Percentiles rank a stretch among this genome's conserved stretches.
Conservation (phyloP, 2,888 invertebrate species). For the Limenitis arthemis region DNA sequence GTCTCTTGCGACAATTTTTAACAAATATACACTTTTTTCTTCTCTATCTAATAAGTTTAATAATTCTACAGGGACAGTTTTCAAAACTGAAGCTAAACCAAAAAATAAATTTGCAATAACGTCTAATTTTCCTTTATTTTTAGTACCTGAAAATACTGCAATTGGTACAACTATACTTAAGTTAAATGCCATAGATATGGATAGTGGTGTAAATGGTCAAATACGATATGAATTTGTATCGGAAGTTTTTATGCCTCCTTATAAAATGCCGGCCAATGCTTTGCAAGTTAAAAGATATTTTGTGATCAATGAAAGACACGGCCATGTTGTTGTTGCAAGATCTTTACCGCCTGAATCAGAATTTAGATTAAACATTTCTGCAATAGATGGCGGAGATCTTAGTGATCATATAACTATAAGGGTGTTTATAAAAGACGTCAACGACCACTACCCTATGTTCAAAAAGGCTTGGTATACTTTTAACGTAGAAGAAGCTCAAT, state of each 20-base stretch:
- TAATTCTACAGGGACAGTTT: constrained; percentile 38
- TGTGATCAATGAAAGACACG: constrained; percentile 81
- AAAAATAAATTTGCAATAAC: constrained; percentile 52
- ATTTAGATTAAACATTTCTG: constrained; percentile 82
- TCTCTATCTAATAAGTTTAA: no score
- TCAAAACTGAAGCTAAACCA: constrained; percentile 48
- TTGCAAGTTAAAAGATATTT: constrained; percentile 77
- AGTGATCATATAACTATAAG: constrained; percentile 79
- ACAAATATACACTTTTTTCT: no score
- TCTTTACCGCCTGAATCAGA: constrained; percentile 82
- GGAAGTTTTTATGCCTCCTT: constrained; percentile 76
- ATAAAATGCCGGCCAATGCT: constrained; percentile 48
- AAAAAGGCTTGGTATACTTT: constrained; percentile 88
- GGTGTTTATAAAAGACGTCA: constrained; percentile 83
- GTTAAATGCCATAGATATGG: constrained; percentile 80
- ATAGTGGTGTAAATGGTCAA: constrained; percentile 78
- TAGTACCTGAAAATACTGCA: constrained; percentile 79
- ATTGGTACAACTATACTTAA: constrained; percentile 80
- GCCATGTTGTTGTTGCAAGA: constrained; percentile 81
- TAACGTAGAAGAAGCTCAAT: constrained; percentile 84
- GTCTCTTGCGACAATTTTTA: no score
- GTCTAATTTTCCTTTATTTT: constrained; percentile 71
- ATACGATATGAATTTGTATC: constrained; percentile 80
- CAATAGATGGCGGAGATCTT: constrained; percentile 82
- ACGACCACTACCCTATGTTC: constrained; percentile 88